Evolutionary conservation across 2,888 invertebrate species (phyloP).

Genomic region (Bombylius discolor): DNA sequence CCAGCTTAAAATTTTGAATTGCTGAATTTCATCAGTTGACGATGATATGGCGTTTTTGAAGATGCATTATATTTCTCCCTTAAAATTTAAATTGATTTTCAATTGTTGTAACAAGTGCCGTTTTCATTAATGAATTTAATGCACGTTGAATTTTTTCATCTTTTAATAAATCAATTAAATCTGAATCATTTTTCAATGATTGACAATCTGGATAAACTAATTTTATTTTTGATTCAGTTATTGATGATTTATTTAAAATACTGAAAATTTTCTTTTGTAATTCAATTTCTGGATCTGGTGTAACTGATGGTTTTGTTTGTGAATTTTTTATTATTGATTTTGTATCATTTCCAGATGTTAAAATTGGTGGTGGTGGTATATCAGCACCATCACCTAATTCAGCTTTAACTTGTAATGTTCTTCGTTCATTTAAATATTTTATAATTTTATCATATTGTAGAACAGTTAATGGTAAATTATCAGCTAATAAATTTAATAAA

Average conservation of each 20-base stretch:
- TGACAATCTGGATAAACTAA: conserved; percentile 27
- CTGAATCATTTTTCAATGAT: conserved; percentile 27
- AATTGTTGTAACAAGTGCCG: conserved; percentile 23
- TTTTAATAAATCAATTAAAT: conserved; percentile 49
- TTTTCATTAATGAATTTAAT: conserved; percentile 51
- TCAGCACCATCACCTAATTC: conserved; percentile 57
- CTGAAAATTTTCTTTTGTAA: conserved; percentile 35
- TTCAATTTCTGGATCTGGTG: conserved; percentile 34
- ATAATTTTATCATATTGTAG: conserved; percentile 68
- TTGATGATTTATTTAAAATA: conserved; percentile 34
- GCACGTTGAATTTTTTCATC: conserved; percentile 71
- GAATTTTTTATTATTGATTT: conserved; percentile 26
- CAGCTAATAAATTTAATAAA: conserved; percentile 65
- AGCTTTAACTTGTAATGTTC: conserved; percentile 58
- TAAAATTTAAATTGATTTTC: conserved; percentile 23
- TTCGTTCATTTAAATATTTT: conserved; percentile 55
- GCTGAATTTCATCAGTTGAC: too few species aligned
- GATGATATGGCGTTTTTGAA: too few species aligned
- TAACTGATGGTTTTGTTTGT: conserved; percentile 15
- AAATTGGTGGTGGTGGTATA: conserved; percentile 9
- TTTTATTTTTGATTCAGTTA: conserved; percentile 26
- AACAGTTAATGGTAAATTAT: conserved; percentile 64
- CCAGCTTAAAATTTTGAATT: too few species aligned
- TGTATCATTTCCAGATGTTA: not conserved
- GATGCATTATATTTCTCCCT: not conserved